A percentile compares a stretch with the other conserved stretches of the same genome.
Evolutionary conservation across 2,113 vertebrate species (phyloP).

Genomic region (Odontophorus gujanensis): DNA sequence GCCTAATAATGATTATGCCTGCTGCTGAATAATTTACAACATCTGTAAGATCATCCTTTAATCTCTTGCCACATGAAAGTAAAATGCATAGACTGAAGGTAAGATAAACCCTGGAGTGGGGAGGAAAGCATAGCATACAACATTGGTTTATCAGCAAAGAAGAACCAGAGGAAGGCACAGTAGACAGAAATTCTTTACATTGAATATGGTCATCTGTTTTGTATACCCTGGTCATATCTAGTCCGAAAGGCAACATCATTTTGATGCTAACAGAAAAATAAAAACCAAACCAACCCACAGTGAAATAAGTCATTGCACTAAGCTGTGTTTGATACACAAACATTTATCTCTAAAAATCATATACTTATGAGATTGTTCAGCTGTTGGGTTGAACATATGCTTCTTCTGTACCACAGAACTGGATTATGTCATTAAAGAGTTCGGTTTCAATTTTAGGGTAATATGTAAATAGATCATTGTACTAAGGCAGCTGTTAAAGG

Average conservation of each 20-base stretch:
- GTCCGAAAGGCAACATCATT: constrained; percentile 7
- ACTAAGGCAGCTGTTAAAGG: constrained; percentile 87
- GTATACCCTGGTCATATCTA: neutral
- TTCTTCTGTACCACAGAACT: constrained; percentile 71
- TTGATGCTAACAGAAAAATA: constrained; percentile 24
- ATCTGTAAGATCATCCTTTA: constrained; percentile 80
- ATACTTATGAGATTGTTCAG: constrained; percentile 76
- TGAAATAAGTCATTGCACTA: constrained; percentile 53
- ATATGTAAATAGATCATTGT: constrained; percentile 88
- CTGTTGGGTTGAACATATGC: constrained; percentile 79
- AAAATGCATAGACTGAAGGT: constrained; percentile 66
- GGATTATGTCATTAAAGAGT: constrained; percentile 86
- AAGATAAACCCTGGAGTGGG: constrained; percentile 66
- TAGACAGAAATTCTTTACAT: neutral
- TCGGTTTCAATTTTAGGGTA: constrained; percentile 85
- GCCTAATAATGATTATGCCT: constrained; percentile 76
- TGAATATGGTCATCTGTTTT: neutral
- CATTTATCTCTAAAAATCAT: constrained; percentile 78
- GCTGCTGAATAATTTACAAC: constrained; percentile 79
- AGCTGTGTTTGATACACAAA: constrained; percentile 47
- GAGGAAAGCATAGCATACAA: constrained; percentile 46
- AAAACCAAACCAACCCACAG: rapidly evolving
- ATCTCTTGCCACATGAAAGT: constrained; percentile 74
- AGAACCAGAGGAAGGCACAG: neutral
- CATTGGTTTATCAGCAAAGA: constrained; percentile 57